phyloP scores from a whole-genome alignment of 1,140 invertebrate genomes.

The Eubasilissa regina region DNA sequence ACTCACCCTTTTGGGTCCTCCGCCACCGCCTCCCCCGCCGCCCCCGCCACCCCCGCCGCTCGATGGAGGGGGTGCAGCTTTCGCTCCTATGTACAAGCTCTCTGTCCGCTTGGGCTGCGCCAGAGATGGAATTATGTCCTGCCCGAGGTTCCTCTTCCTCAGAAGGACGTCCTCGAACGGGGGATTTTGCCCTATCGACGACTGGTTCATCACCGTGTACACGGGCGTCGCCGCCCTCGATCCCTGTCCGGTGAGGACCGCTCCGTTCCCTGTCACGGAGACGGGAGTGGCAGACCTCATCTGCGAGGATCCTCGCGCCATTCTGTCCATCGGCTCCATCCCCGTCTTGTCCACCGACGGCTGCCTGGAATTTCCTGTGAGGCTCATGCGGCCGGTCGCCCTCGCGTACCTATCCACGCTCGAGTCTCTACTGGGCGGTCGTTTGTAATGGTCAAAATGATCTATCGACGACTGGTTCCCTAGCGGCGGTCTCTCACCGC shows the following conservation, averaged over 20 bases:
- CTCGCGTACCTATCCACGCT: constrained; percentile 88
- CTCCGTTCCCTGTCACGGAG: constrained; percentile 63
- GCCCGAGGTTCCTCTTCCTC: constrained; percentile 84
- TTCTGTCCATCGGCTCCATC: constrained; percentile 65
- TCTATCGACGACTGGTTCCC: constrained; percentile 77
- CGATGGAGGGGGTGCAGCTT: constrained; percentile 69
- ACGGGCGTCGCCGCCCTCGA: constrained; percentile 64
- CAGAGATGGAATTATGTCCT: constrained; percentile 89
- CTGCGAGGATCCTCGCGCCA: constrained; percentile 71
- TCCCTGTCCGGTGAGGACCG: constrained; percentile 63
- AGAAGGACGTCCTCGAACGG: constrained; percentile 87
- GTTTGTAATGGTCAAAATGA: constrained; percentile 94
- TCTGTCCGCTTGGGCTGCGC: constrained; percentile 91
- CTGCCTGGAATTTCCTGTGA: constrained; percentile 78
- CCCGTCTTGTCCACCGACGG: constrained; percentile 79
- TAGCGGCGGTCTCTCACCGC: constrained; percentile 71
- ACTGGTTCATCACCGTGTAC: constrained; percentile 49
- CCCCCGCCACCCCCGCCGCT: constrained; percentile 67
- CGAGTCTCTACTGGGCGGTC: constrained; percentile 88
- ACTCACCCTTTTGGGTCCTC: constrained; percentile 62
- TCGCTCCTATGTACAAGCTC: constrained; percentile 81
- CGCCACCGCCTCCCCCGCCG: constrained; percentile 67
- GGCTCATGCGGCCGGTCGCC: constrained; percentile 69
- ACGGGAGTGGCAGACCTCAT: constrained; percentile 72
- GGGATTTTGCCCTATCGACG: constrained; percentile 62